These are phyloP conservation scores for Botia kubotai DNA, from an alignment of 2,797 vertebrate species.

Conservation along the genomic window DNA sequence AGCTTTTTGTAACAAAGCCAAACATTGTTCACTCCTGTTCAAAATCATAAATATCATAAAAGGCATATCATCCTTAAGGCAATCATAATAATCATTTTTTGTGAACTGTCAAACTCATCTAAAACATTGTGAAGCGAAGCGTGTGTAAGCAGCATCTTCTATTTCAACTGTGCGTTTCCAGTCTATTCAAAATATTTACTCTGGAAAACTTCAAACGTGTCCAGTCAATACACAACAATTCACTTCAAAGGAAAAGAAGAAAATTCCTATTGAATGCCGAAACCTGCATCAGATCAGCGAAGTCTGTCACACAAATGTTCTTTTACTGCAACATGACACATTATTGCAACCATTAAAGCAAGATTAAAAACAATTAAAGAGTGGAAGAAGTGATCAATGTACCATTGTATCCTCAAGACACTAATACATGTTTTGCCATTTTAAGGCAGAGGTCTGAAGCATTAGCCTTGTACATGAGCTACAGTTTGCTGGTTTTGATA, in stretches of 20 bases:
- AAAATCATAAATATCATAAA: too few species aligned
- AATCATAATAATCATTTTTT: too few species aligned
- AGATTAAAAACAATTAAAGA: too few species aligned
- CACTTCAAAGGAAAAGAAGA: neutral
- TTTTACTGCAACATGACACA: neutral
- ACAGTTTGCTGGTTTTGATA: neutral
- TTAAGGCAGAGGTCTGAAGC: conserved; percentile 8
- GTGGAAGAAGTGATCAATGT: neutral
- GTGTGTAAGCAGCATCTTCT: too few species aligned
- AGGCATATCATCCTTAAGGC: too few species aligned
- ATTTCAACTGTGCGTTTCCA: neutral
- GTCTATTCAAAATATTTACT: conserved; percentile 1
- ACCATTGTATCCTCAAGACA: neutral
- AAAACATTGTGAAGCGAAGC: too few species aligned
- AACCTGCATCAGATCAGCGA: conserved; percentile 7
- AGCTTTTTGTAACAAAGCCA: too few species aligned
- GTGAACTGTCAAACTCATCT: too few species aligned
- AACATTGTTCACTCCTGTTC: too few species aligned
- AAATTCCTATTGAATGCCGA: neutral
- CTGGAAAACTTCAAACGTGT: neutral
- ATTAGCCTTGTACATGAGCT: neutral
- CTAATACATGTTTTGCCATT: neutral
- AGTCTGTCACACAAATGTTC: conserved; percentile 13
- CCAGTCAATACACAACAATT: neutral
- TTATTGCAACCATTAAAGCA: neutral